Base-by-base conservation (phyloP, 2,797 vertebrate genomes). In the Chaunax sp. region DNA sequence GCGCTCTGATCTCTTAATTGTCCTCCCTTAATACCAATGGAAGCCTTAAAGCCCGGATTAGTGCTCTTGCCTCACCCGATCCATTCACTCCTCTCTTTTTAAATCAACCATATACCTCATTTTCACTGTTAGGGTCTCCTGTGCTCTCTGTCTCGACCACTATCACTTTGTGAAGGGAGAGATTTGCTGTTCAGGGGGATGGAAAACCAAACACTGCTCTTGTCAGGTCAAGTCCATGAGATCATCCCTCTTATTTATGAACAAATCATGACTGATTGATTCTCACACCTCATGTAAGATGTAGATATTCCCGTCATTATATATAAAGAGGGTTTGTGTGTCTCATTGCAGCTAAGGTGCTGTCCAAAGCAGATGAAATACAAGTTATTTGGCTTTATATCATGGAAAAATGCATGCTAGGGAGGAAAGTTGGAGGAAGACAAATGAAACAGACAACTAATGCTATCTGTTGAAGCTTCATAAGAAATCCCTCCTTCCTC, bases 41-140 rank as follows among this genome's bases (percentile, higher is more conserved):
- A 75, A 84, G 78, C 70, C 73, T 70, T 80, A 85, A 84, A 89
- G 40, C 84, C 82, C 51, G 62, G 84, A 90, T 90, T 89, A 90
- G 28, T 56, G 72, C 25, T 12, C 44, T 19, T 22, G 26, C 40
- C 44, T 54, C 49, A 20, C 44, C 51, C 51, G 15, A 26, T 41
- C 61, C 23, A 44, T 30, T 50, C 1, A 0, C 10, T 10, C 23
- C 49, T 52, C 52, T 11, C 20, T 23, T 53, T 49, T 37, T 13
- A 60, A 16, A 45, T 58, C 63, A 19, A 3, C 50, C 37, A 22
- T n/a, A n/a, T n/a, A n/a, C 53, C 38, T 69, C 47, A 45, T 37
- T 58, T 49, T 64, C 45, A 30, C 68, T 51, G 15, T 23, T n/a
- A n/a, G n/a, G n/a, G n/a, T n/a, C n/a, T n/a, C n/a, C 12, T 18